Percentiles rank a stretch among this genome's conserved stretches.
Evolutionary conservation across 1,140 invertebrate genomes (phyloP).

Genomic region (Archivesica marissinica): DNA sequence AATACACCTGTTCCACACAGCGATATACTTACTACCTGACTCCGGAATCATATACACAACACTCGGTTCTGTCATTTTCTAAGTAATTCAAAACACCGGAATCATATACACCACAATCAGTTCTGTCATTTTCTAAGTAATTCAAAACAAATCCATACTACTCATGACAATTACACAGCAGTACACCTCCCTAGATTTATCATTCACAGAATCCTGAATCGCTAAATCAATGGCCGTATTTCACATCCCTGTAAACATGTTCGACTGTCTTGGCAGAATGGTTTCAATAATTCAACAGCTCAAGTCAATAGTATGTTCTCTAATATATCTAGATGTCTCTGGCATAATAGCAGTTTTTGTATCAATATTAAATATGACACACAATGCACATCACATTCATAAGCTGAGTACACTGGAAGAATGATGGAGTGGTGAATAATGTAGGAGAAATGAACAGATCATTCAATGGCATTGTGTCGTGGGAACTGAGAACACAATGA

Average conservation of each 20-base stretch:
- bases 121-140: conserved; percentile 8
- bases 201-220: no score
- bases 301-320: not conserved
- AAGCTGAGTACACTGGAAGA: no score
- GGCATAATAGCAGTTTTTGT: not conserved
- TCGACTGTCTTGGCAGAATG: not conserved
- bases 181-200: no score
- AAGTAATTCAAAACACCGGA: no score
- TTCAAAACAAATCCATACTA: not conserved
- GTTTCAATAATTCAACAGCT: not conserved
- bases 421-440: no score
- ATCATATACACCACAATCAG: conserved; percentile 17
- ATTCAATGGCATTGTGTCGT: no score
- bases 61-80: not conserved
- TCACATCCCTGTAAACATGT: conserved; percentile 4
- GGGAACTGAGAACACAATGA: no score
- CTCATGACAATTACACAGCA: not conserved
- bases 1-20: not conserved
- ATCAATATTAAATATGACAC: not conserved
- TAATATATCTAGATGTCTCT: no score
- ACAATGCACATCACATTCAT: not conserved
- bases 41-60: conserved; percentile 21
- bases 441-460: no score
- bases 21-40: not conserved
- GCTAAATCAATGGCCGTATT: not conserved